Conservation (phyloP, 2,888 invertebrate genomes). For the Cerceris rybyensis region DNA sequence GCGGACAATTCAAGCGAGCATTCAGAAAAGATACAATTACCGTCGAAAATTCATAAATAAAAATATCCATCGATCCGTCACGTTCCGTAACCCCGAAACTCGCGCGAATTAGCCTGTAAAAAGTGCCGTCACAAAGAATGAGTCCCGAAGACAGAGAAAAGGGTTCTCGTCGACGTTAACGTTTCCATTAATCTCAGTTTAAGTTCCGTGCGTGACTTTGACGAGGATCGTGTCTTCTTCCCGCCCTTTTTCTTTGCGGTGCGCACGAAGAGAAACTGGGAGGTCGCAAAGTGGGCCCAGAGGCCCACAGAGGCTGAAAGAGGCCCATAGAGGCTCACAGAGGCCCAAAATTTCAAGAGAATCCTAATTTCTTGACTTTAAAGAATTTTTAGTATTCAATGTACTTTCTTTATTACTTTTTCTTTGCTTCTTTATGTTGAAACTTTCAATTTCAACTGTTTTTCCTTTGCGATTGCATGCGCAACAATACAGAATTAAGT, state of each 20-base stretch:
- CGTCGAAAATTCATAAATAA: too few relatives aligned
- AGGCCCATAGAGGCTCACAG: background rate
- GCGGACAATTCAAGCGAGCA: too few relatives aligned
- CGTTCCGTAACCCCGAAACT: too few relatives aligned
- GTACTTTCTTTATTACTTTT: too few relatives aligned
- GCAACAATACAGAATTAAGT: too few relatives aligned
- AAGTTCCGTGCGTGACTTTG: slow-evolving; percentile 64
- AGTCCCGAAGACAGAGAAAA: slow-evolving; percentile 15
- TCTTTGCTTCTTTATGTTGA: too few relatives aligned
- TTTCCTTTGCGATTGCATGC: too few relatives aligned
- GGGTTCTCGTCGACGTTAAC: slow-evolving; percentile 62
- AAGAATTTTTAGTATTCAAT: slow-evolving; percentile 15
- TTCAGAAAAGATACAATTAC: too few relatives aligned
- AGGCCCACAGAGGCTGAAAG: slow-evolving; percentile 9
- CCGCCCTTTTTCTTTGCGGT: slow-evolving; percentile 5
- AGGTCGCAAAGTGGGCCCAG: too few relatives aligned
- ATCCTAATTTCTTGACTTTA: slow-evolving; percentile 26
- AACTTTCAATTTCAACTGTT: too few relatives aligned
- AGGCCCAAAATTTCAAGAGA: slow-evolving; percentile 29
- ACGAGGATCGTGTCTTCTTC: slow-evolving; percentile 58
- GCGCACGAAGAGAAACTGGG: too few relatives aligned
- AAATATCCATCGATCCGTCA: too few relatives aligned
- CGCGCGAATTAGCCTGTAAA: slow-evolving; percentile 4
- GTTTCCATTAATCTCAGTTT: slow-evolving; percentile 63
- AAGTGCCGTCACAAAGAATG: background rate